A percentile compares a stretch with the other conserved stretches of the same genome.
These are phyloP conservation scores for Eulemur rufifrons DNA, from an alignment of 2,113 vertebrate species.

Conservation along the genomic window DNA sequence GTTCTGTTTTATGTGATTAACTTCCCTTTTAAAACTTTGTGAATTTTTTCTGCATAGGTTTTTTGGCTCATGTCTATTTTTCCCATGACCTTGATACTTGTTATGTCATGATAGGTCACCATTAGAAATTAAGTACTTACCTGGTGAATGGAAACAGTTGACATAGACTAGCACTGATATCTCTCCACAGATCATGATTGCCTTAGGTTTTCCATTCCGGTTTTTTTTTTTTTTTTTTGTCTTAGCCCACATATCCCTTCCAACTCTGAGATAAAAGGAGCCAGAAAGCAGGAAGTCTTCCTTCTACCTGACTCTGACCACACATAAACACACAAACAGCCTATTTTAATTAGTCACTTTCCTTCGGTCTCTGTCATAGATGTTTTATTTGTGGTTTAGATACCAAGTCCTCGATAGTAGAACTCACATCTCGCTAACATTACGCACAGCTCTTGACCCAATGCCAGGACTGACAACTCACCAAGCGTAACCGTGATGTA, in stretches of 20 bases:
- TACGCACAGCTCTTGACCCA: background rate
- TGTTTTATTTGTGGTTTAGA: background rate
- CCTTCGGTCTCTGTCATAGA: background rate
- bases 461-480: background rate
- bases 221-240: background rate
- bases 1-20: constrained; percentile 14
- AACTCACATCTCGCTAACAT: background rate
- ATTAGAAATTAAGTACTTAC: background rate
- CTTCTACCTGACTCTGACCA: background rate
- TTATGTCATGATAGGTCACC: background rate
- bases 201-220: background rate
- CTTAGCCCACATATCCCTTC: background rate
- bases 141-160: background rate
- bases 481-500: background rate
- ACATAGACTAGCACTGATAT: background rate
- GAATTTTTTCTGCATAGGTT: background rate
- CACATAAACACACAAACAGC: background rate
- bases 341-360: background rate
- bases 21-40: background rate
- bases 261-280: background rate
- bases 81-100: background rate
- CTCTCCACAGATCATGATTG: background rate
- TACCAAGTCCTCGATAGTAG: background rate
- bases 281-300: background rate
- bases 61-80: background rate